These are phyloP conservation scores for Dasysyrphus tricinctus DNA, from an alignment of 2,888 invertebrate genomes.

Conservation along the genomic window DNA sequence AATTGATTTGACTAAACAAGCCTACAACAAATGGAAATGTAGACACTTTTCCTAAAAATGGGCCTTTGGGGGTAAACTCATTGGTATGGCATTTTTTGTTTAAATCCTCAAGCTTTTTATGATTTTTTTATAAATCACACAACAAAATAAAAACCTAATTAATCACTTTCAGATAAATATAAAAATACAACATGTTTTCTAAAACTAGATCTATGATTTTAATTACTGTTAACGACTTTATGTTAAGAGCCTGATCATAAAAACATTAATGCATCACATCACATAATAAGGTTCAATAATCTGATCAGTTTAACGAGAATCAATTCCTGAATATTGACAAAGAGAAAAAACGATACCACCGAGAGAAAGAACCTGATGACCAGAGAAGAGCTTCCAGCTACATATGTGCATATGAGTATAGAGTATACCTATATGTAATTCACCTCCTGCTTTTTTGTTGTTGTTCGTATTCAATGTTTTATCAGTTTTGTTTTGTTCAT, in stretches of 20 bases:
- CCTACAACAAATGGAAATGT: too few relatives aligned
- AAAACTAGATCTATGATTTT: conserved; percentile 1
- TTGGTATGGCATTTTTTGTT: too few relatives aligned
- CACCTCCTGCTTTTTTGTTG: background rate
- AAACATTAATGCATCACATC: conserved; percentile 11
- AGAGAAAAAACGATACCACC: conserved; percentile 55
- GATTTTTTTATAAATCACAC: background rate
- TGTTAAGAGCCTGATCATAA: background rate
- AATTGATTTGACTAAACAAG: too few relatives aligned
- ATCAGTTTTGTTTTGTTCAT: conserved; percentile 17
- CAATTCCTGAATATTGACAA: conserved; percentile 18
- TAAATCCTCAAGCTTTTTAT: too few relatives aligned
- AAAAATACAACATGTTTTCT: background rate
- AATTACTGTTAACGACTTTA: background rate
- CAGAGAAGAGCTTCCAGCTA: conserved; percentile 29
- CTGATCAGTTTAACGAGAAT: conserved; percentile 20
- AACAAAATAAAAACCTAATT: background rate
- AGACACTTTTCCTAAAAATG: too few relatives aligned
- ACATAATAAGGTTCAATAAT: conserved; percentile 33
- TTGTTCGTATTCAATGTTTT: too few relatives aligned
- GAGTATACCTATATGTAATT: background rate
- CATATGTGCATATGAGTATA: background rate
- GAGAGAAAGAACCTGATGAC: conserved; percentile 62
- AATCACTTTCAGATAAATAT: background rate
- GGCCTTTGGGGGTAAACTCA: too few relatives aligned